These are phyloP conservation scores for Diarsia mendica DNA, from an alignment of 2,888 invertebrate species.

Conservation along the genomic window DNA sequence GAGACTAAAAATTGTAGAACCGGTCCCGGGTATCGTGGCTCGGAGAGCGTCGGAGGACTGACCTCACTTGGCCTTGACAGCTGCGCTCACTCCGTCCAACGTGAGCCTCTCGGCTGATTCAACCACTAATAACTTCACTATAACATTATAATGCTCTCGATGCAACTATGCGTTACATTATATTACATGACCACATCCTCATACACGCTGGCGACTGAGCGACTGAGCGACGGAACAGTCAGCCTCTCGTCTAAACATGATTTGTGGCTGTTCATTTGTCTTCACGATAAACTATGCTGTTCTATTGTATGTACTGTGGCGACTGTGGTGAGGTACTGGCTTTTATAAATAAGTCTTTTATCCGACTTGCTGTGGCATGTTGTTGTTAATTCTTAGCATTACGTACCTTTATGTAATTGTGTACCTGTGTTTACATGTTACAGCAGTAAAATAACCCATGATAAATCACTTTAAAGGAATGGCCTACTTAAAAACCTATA, in stretches of 20 bases:
- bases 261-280: slow-evolving; percentile 81
- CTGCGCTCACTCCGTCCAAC: slow-evolving; percentile 84
- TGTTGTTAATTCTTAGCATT: slow-evolving; percentile 36
- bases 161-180: slow-evolving; percentile 86
- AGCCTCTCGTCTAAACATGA: slow-evolving; percentile 81
- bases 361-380: slow-evolving; percentile 35
- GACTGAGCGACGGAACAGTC: slow-evolving; percentile 62
- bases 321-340: slow-evolving; percentile 38
- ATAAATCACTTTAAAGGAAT: not conserved
- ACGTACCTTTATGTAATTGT: slow-evolving; percentile 6
- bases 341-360: slow-evolving; percentile 54
- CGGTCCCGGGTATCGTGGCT: slow-evolving; percentile 88
- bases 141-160: slow-evolving; percentile 85
- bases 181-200: slow-evolving; percentile 70
- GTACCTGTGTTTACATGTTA: slow-evolving; percentile 14
- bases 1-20: slow-evolving; percentile 90
- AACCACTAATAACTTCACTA: slow-evolving; percentile 89
- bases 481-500: slow-evolving; percentile 6
- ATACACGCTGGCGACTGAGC: slow-evolving; percentile 62
- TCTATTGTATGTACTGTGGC: slow-evolving; percentile 50
- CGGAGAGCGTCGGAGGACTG: slow-evolving; percentile 89
- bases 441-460: not conserved
- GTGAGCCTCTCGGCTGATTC: slow-evolving; percentile 85
- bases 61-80: slow-evolving; percentile 90
- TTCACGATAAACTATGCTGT: slow-evolving; percentile 64